A percentile compares a stretch with the other conserved stretches of the same genome.
These are phyloP conservation scores for Copsychus sechellarum DNA, from an alignment of 2,113 vertebrate genomes.

Conservation along the genomic window DNA sequence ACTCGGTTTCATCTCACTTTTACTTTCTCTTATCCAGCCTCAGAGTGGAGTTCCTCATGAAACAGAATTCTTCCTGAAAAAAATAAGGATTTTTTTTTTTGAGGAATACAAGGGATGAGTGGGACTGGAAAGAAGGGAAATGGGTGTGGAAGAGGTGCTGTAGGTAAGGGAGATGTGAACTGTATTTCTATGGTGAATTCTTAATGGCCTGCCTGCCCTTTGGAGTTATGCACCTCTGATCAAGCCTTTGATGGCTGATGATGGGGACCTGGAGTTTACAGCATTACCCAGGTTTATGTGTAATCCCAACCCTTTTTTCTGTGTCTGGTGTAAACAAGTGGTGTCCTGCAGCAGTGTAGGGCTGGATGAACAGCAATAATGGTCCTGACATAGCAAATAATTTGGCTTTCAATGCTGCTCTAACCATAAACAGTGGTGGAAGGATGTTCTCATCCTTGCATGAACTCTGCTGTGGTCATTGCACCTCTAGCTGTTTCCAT, in stretches of 20 bases:
- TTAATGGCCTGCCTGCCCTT: neutral
- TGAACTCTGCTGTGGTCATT: neutral
- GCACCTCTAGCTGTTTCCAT: neutral
- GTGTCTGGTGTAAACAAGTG: neutral
- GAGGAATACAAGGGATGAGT: neutral
- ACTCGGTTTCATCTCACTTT: accelerated
- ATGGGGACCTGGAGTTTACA: neutral
- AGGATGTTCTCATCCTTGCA: neutral
- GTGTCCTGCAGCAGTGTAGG: neutral
- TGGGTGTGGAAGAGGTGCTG: neutral
- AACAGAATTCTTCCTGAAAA: neutral
- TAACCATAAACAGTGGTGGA: neutral
- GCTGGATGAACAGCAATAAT: neutral
- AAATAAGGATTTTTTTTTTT: neutral
- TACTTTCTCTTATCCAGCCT: neutral
- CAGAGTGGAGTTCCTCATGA: neutral
- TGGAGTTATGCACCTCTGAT: neutral
- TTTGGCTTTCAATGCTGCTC: neutral
- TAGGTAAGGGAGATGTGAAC: neutral
- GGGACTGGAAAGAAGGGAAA: neutral
- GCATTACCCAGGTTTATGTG: neutral
- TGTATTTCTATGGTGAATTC: neutral
- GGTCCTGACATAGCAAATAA: neutral
- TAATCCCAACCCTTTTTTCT: neutral
- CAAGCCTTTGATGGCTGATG: neutral